Base-by-base conservation (phyloP, 2,888 invertebrate species). In the Drosophila monieri region DNA sequence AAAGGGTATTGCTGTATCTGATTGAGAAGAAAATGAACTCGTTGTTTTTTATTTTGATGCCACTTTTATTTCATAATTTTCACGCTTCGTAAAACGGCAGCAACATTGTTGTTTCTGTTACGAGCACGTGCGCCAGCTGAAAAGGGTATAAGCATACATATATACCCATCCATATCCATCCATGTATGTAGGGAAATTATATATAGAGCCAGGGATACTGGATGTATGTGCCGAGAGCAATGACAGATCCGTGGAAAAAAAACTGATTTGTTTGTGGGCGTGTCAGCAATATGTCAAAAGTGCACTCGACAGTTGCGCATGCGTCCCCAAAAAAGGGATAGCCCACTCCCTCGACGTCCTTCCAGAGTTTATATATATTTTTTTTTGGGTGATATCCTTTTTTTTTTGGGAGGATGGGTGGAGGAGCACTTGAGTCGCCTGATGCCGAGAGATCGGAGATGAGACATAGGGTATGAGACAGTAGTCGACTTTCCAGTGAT, bases 231-330 rank as follows among this genome's bases (percentile, higher is more conserved):
- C 32, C 35, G 8, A 49, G 32, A 48, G 43, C 53, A 53, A 47
- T 71, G 52, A 41, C 35, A 43, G 51, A 46, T 65, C 53, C 48
- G n/a, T 65, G 48, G 64, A 53, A 70, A 41, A 39, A 43, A 43
- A 43, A 21, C 21, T 43, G 84, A 88, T 84, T 88, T 84, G 80
- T 84, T 51, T 87, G 78, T 68, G 88, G 84, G 83, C 85, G 89
- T 78, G 73, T 64, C 79, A 69, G 69, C 86, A 81, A 84, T 88
- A 81, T 87, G 84, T 84, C 84, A 84, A 78, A 85, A 69, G 73
- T 27, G 53, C 49, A 85, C 88, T 88, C 83, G 68, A 80, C 65
- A 78, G 76, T 67, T 55, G 60, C 87, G 76, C 73, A 83, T 69
- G 86, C 86, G 80, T 53, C 51, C 21, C 66, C 48, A 30, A 39